Evolutionary conservation across 1,140 invertebrate genomes (phyloP).

Genomic region (Drosophila tristis): DNA sequence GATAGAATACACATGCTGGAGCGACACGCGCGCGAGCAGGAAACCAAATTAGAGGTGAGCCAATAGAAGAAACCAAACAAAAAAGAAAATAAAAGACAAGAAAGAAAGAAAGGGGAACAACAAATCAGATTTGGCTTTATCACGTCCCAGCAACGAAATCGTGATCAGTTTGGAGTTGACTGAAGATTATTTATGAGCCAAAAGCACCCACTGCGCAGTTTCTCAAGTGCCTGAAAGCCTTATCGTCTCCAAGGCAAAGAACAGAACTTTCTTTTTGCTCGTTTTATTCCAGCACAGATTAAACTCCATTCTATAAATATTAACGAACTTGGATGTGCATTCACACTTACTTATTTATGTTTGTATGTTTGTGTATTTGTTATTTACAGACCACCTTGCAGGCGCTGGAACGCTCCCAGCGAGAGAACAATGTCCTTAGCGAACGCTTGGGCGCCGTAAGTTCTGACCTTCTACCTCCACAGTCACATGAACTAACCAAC

Average conservation of each 20-base stretch:
- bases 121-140: constrained; percentile 47
- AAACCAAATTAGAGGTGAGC: constrained; percentile 85
- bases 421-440: constrained; percentile 87
- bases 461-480: constrained; percentile 2
- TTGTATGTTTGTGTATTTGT: neutral
- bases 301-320: constrained; percentile 48
- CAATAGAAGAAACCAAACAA: neutral
- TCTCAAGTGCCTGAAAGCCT: constrained; percentile 54
- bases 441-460: constrained; percentile 86
- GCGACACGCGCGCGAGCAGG: constrained; percentile 93
- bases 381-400: constrained; percentile 85
- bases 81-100: neutral
- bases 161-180: constrained; percentile 45
- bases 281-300: constrained; percentile 16
- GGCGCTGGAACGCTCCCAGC: constrained; percentile 87
- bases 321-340: constrained; percentile 10
- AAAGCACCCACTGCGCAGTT: constrained; percentile 67
- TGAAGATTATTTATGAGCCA: constrained; percentile 64
- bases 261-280: constrained; percentile 62
- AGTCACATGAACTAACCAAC: constrained; percentile 29
- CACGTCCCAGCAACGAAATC: constrained; percentile 58
- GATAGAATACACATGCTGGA: constrained; percentile 94
- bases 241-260: constrained; percentile 39
- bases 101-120: constrained; percentile 4
- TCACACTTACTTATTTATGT: neutral